Base-by-base conservation (phyloP, 2,113 vertebrate species). In the Tachuris rubrigastra region DNA sequence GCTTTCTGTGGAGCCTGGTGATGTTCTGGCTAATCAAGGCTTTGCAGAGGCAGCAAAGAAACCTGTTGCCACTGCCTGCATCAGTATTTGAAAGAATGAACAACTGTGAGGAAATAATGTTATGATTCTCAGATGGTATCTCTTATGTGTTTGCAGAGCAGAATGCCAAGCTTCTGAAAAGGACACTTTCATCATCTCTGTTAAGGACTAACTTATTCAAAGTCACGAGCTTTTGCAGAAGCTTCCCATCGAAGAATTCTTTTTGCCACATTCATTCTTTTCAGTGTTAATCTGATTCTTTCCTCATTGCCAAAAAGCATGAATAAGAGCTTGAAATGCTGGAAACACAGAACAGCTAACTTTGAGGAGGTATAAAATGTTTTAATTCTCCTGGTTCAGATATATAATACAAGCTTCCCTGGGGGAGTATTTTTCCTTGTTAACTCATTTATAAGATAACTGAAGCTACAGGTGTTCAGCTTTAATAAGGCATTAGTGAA, bases 401-500 rank as follows among this genome's bases (percentile, higher is more conserved):
- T 93, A 50, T 65, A 47, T 71, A 77, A 90, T 47, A 9, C 33
- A 77, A 77, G 39, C 50, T 96, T 96, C 94, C 76, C 75, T 71
- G 44, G 52, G 22, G 50, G n/a, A 10, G 16, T 58, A 39, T 94
- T 94, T 74, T 90, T 90, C 35, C 85, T 86, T 90, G 59, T 96
- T 94, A 95, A 77, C 71, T 96, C 90, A 39, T 91, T 96, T 92
- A 79, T 78, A 85, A 87, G 89, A 55, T 91, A 93, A 78, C 85
- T 59, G 47, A 92, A 95, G 50, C 93, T 96, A 96, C 88, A 94
- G 87, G 85, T 97, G 96, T 95, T 95, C 91, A 75, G 67, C 79
- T 93, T 92, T 95, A 96, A 93, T 96, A 94, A 92, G 82, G 55
- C 90, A 94, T 93, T 90, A 92, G 90, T 84, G 85, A 93, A 77